These are phyloP conservation scores for Cyphomyrmex costatus DNA, from an alignment of 1,140 invertebrate genomes.

Conservation along the genomic window DNA sequence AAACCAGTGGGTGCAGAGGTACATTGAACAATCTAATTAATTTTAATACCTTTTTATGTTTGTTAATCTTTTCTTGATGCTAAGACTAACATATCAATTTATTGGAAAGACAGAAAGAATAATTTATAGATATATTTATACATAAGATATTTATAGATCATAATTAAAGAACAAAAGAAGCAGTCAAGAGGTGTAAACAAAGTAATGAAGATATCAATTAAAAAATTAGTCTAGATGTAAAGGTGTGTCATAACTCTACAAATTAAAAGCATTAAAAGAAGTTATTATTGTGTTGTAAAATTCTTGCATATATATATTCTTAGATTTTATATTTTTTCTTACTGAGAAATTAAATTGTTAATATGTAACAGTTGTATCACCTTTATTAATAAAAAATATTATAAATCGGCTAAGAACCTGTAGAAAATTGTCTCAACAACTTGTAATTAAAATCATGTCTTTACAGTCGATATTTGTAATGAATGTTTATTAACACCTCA, in stretches of 20 bases:
- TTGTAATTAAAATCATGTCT: not conserved
- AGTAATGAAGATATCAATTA: not conserved
- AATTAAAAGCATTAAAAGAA: too few species aligned
- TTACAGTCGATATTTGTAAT: not conserved
- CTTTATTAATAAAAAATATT: not conserved
- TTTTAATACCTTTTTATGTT: not conserved
- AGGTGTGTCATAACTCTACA: too few species aligned
- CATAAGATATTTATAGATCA: too few species aligned
- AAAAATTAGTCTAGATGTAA: not conserved
- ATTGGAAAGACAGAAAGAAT: too few species aligned
- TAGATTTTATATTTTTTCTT: too few species aligned
- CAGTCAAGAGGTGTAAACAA: not conserved
- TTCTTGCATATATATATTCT: too few species aligned
- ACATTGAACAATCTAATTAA: conserved; percentile 29
- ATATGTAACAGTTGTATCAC: not conserved
- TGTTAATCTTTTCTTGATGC: not conserved
- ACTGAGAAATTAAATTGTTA: too few species aligned
- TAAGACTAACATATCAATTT: not conserved
- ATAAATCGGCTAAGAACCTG: not conserved
- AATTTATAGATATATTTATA: too few species aligned
- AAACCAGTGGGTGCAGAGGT: conserved; percentile 86
- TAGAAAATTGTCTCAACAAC: not conserved
- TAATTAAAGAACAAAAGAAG: not conserved
- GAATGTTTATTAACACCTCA: not conserved
- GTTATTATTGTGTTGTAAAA: too few species aligned